Base-by-base conservation (phyloP, 2,888 invertebrate species). In the Eilema sororculum region DNA sequence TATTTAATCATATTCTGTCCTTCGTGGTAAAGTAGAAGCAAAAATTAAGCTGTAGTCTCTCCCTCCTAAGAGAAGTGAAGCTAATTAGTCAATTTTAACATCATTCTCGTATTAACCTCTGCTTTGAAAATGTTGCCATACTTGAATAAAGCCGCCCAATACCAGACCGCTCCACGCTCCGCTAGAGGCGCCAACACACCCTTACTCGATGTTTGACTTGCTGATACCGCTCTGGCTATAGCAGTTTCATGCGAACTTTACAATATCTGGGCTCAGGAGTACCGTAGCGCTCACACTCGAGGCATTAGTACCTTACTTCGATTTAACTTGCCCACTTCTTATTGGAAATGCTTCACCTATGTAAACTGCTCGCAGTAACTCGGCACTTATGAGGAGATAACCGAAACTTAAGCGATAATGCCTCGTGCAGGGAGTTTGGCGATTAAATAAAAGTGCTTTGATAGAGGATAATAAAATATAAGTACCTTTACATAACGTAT, bases 171-270 rank as follows among this genome's bases (percentile, higher is more conserved):
- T 63, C 60, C 12, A 22, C 56, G 68, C 41, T 22, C 64, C 73
- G 66, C 69, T 65, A 25, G 6, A 58, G 63, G 64, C 68, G 61
- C 22, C 65, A 71, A 58, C 57, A 65, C 57, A 69, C 16, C 57
- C 75, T 59, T 33, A 64, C 70, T 70, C 79, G 70, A 83, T 82
- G 82, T 87, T 86, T 81, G 83, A 88, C 81, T 87, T 85, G 85
- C 81, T 82, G 87, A 87, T 88, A 82, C 75, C 46, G 67, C 67
- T 67, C 41, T 28, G 67, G 59, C 80, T 78, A 78, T 80, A 78
- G 77, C 81, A 85, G 82, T 87, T 87, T 82, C 81, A 85, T 80
- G 79, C 75, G 72, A 87, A 85, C 86, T 86, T 85, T 84, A 81
- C 83, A 86, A 83, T 85, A 82, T 81, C 83, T 78, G 78, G 81